A percentile compares a stretch with the other conserved stretches of the same genome.
phyloP scores from a whole-genome alignment of 2,888 invertebrate species.

The Agriotes lineatus region DNA sequence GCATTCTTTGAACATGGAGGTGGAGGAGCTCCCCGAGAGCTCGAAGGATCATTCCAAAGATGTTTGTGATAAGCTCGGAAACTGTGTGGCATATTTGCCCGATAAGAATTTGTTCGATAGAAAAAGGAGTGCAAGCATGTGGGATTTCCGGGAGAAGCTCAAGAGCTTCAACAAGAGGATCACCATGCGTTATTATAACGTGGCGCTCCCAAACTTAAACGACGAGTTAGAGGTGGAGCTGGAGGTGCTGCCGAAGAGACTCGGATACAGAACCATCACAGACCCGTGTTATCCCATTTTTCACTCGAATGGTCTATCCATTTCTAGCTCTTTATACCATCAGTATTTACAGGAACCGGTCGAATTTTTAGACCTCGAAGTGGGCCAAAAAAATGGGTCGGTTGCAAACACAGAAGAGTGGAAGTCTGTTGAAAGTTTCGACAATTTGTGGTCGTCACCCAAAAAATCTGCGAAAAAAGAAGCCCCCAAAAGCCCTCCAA shows the following conservation, averaged over 20 bases:
- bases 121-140: conserved; percentile 70
- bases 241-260: conserved; percentile 59
- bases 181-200: conserved; percentile 70
- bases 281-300: conserved; percentile 86
- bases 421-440: conserved; percentile 50
- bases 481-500: not conserved
- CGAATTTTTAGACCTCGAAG: conserved; percentile 64
- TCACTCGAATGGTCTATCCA: conserved; percentile 79
- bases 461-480: not conserved
- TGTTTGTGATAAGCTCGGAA: not conserved
- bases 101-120: conserved; percentile 52
- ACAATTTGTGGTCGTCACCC: conserved; percentile 14
- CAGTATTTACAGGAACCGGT: conserved; percentile 78
- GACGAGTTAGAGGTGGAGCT: conserved; percentile 28
- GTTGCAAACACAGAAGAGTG: conserved; percentile 38
- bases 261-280: conserved; percentile 75
- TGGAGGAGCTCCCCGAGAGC: conserved; percentile 15
- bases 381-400: not conserved
- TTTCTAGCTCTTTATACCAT: conserved; percentile 79
- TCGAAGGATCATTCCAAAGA: too few species aligned
- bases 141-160: conserved; percentile 74
- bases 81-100: conserved; percentile 36
- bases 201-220: conserved; percentile 65
- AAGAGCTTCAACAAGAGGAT: conserved; percentile 70
- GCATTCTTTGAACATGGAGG: conserved; percentile 4